These are phyloP conservation scores for Laupala kohalensis DNA, from an alignment of 1,140 invertebrate species.

Conservation along the genomic window DNA sequence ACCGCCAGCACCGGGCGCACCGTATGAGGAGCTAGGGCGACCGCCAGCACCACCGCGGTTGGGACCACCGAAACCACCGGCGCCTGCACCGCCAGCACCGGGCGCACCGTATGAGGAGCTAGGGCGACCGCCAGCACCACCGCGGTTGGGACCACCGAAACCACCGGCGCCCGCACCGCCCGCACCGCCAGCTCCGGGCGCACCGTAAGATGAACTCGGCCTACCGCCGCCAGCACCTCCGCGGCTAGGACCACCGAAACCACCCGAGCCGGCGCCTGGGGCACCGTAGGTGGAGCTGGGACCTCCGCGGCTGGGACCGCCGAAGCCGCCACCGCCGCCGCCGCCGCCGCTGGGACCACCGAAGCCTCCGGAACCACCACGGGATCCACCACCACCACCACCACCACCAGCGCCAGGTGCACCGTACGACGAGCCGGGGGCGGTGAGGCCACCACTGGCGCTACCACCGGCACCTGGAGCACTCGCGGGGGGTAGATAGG, in stretches of 20 bases:
- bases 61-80: not conserved
- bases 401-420: constrained; percentile 23
- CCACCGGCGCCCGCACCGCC: no score
- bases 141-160: no score
- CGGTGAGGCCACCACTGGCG: constrained; percentile 21
- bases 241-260: no score
- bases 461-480: constrained; percentile 23
- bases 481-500: constrained; percentile 42
- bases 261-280: not conserved
- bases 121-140: no score
- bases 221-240: not conserved
- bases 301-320: constrained; percentile 12
- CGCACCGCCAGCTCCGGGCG: no score
- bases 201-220: no score
- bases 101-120: not conserved
- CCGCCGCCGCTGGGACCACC: no score
- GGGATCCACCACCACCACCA: constrained; percentile 14
- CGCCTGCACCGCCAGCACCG: not conserved
- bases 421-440: constrained; percentile 20
- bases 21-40: constrained; percentile 19
- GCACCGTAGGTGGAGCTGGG: not conserved
- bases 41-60: constrained; percentile 21
- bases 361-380: not conserved
- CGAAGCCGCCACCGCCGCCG: not conserved
- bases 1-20: constrained; percentile 15